Percentiles rank a stretch among this genome's conserved stretches.
phyloP scores from a whole-genome alignment of 2,888 invertebrate species.

The Drosophila emarginata region DNA sequence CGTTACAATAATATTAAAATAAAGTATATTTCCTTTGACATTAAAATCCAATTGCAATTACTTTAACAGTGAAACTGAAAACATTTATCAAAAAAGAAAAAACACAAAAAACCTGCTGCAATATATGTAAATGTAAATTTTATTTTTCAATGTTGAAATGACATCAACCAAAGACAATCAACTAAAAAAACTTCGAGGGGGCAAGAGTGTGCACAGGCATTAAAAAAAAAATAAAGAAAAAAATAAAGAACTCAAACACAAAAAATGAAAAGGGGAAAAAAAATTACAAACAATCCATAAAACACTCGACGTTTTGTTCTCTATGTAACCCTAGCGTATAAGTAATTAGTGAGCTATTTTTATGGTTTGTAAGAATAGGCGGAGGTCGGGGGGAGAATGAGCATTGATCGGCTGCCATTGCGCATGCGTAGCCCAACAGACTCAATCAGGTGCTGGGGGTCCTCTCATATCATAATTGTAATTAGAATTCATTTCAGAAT shows the following conservation, averaged over 20 bases:
- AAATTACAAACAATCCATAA: slow-evolving; percentile 48
- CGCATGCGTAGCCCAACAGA: slow-evolving; percentile 56
- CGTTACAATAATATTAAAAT: too few species aligned
- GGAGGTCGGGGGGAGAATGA: neutral
- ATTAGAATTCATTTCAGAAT: slow-evolving; percentile 61
- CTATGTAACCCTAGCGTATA: slow-evolving; percentile 68
- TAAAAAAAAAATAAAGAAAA: too few species aligned
- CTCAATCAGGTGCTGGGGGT: slow-evolving; percentile 76
- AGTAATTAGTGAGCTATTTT: slow-evolving; percentile 72
- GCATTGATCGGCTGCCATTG: slow-evolving; percentile 24
- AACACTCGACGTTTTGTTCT: slow-evolving; percentile 54
- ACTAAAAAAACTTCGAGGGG: slow-evolving; percentile 59
- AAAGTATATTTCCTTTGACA: too few species aligned
- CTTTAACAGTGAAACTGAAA: neutral
- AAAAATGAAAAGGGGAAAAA: neutral
- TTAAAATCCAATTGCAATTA: neutral
- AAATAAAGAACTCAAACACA: too few species aligned
- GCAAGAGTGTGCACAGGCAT: slow-evolving; percentile 39
- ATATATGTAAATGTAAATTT: slow-evolving; percentile 3
- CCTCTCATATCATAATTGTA: slow-evolving; percentile 58
- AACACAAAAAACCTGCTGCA: neutral
- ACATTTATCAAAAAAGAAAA: neutral
- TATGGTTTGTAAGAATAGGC: slow-evolving; percentile 42
- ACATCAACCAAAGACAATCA: slow-evolving; percentile 13
- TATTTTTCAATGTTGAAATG: slow-evolving; percentile 3